Evolutionary conservation across 2,888 invertebrate species (phyloP), one percentile per base, ranked within the genome.

Genomic region (Orthosia gothica): DNA sequence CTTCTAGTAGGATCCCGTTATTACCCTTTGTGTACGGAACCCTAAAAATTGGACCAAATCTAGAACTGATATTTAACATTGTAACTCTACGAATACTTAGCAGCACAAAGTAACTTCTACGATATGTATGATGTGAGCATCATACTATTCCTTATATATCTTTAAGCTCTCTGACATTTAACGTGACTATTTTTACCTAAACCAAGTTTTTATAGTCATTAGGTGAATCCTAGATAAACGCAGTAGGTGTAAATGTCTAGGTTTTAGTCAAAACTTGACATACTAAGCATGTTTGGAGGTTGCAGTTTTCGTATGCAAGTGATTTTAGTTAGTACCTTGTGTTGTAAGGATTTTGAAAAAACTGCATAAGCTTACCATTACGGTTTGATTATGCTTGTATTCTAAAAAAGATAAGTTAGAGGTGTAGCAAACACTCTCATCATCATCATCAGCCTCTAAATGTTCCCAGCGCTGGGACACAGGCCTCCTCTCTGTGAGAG

Each of bases 121-220:
- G 32, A 9, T 15, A 3, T 2, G 13, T 7, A 32, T 7, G 32
- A 32, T 32, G 32, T 32, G 32, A 32, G 32, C 7, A 32, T 55
- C 40, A 16, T 23, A 20, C 2, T 32, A 2, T 11, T 4, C 13
- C 23, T 12, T 47, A 45, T 7, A 62, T 23, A 50, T 54, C 20
- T 67, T 13, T 50, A 11, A 1, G 3, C 40, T 26, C 50, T 68
- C 32, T 84, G 85, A 76, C 87, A 87, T 81, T 85, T 78, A 2
- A 55, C 12, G n/a, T 18, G 40, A 54, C 45, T 74, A 87, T 81
- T 84, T 84, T 87, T 81, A 74, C 32, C 32, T 32, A 32, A 57
- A 57, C 5, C 0, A n/a, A 18, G 74, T 76, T 84, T 84, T 87
- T 85, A 70, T 73, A 58, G 74, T 78, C 82, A 87, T 85, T 84